Evolutionary conservation across 2,113 vertebrate species (phyloP), one percentile per base, ranked within the genome.

Genomic region (Casuarius casuarius): DNA sequence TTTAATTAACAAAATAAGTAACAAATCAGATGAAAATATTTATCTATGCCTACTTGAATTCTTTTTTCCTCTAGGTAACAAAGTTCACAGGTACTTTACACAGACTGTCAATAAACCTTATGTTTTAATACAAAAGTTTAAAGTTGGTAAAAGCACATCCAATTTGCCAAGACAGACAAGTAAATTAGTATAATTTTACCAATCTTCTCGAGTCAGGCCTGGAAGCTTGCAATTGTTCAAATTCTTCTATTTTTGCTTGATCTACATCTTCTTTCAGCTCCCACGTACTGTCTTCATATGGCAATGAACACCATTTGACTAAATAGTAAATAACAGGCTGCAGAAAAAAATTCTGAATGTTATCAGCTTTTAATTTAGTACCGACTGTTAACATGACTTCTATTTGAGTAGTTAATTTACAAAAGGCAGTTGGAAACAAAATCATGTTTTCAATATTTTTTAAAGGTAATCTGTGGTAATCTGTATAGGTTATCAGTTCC

Each of bases 281-380:
- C 99, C 99, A 99, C 48, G 99, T 99, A 98, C 99, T 99, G 97
- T 99, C 99, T 98, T 99, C 99, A 75, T 99, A 99, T 14, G 99
- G 99, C 97, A 99, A 98, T 2, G 99, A 99, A 97, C 99, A 99
- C 99, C 99, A 99, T 97, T 99, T 99, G 97, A 99, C 99, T 98
- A 99, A 98, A 96, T 99, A 99, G 98, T 99, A 99, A 98, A 99
- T 98, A 98, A 99, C 98, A 97, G 99, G 98, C 99, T 99, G 97
- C 87, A 98, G 97, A 94, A 97, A 87, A 76, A 92, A 95, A 97
- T 90, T 87, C 90, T 94, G 82, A 94, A 95, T 92, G 88, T 93
- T 96, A 95, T 85, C 87, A 93, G 94, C 83, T 94, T 94, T 96
- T 92, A 91, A 89, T 93, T 96, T 90, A 96, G 84, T 63, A 88